Conservation (phyloP, 1,140 invertebrate species). For the Drosophila athabasca region DNA sequence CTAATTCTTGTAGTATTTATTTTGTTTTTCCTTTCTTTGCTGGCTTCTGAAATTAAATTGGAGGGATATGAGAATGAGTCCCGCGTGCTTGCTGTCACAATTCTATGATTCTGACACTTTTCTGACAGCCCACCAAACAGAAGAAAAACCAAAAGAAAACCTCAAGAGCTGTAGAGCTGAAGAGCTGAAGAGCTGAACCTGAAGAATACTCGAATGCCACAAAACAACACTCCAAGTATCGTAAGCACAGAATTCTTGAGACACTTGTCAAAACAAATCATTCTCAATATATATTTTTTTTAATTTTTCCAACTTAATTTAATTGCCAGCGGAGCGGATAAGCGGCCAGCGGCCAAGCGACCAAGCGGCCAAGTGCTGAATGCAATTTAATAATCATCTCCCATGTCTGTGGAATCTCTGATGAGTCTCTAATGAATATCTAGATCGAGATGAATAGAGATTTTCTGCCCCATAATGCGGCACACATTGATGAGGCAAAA, state of each 20-base stretch:
- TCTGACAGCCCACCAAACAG: slow-evolving; percentile 38
- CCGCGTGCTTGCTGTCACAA: slow-evolving; percentile 69
- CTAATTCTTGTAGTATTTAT: slow-evolving; percentile 6
- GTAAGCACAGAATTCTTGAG: slow-evolving; percentile 36
- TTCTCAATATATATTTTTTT: slow-evolving; percentile 22
- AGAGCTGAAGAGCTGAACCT: too few relatives aligned
- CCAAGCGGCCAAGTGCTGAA: not conserved
- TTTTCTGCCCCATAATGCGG: too few relatives aligned
- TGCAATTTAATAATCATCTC: slow-evolving; percentile 19
- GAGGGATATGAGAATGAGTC: slow-evolving; percentile 27
- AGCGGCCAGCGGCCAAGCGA: not conserved
- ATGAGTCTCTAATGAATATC: too few relatives aligned
- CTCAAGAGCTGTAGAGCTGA: too few relatives aligned
- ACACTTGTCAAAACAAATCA: slow-evolving; percentile 60
- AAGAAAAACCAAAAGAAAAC: not conserved
- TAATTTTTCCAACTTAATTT: slow-evolving; percentile 23
- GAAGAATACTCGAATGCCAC: not conserved
- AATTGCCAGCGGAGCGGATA: slow-evolving; percentile 4
- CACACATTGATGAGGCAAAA: too few relatives aligned
- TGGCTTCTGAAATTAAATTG: slow-evolving; percentile 23
- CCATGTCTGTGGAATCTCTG: too few relatives aligned
- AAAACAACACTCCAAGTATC: slow-evolving; percentile 21
- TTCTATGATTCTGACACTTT: slow-evolving; percentile 54
- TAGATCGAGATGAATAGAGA: too few relatives aligned
- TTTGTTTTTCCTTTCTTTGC: slow-evolving; percentile 11